Base-by-base conservation (phyloP, 2,113 vertebrate species). In the Spea bombifrons region DNA sequence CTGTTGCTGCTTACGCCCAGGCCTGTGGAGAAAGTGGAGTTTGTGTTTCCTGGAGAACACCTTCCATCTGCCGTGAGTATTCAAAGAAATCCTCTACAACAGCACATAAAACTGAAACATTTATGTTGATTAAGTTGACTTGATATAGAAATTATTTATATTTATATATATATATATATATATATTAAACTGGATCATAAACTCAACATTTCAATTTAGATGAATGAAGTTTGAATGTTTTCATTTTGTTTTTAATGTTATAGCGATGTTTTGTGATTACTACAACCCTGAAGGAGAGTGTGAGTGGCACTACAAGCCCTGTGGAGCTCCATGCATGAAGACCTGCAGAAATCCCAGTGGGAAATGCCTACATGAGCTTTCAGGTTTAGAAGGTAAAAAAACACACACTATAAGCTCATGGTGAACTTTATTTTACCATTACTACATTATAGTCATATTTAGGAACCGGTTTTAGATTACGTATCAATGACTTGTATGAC, bases 191-290 rank as follows among this genome's bases (percentile, higher is more conserved):
- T 30, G 30, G 30, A 30, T 30, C 30, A 30, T 30, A 30, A 1
- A 30, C 1, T 30, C 30, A 30, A 30, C 30, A 30, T 30, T 30
- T 30, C 30, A 30, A 30, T 30, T 30, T 30, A 30, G 1, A 30
- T 30, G 30, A 30, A 30, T 30, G 30, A 30, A 1, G 2, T 30
- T 30, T 30, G 30, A 30, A 30, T 30, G 30, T 30, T 30, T 30
- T 30, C 30, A 30, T 30, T 30, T 30, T 30, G 30, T 30, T 30
- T 30, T 30, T 30, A 30, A 30, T 30, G 57, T 16, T 83, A 3
- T 84, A 99, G 97, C 97, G 64, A 82, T 99, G 15, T 98, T 98
- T 88, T 99, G 97, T 8, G 96, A 98, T 83, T 98, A 94, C 86
- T 98, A 97, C 87, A 98, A 98, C 75, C 84, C 89, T 0, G 77